Percentiles rank a stretch among this genome's conserved stretches.
phyloP scores from a whole-genome alignment of 2,113 vertebrate species.

The Calypte anna region DNA sequence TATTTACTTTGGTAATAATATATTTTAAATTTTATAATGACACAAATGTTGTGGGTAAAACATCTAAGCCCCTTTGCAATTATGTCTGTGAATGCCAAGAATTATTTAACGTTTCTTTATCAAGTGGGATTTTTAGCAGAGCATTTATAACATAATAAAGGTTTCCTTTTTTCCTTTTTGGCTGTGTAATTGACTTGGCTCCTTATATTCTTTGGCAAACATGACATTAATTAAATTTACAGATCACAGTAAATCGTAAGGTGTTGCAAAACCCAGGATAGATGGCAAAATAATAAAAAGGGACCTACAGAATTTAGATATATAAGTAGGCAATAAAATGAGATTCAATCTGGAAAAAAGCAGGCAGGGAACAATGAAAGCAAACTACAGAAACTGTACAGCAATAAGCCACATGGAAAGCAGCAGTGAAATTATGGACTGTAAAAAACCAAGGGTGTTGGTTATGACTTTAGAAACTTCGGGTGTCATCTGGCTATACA shows the following conservation, averaged over 20 bases:
- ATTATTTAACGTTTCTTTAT: neutral
- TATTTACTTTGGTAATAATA: neutral
- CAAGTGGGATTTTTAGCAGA: neutral
- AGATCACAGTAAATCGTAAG: constrained; percentile 50
- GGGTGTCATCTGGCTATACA: neutral
- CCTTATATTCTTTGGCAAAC: constrained; percentile 42
- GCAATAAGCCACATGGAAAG: neutral
- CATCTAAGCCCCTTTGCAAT: neutral
- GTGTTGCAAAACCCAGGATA: constrained; percentile 37
- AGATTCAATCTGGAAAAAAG: constrained; percentile 17
- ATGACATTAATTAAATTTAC: constrained; percentile 55
- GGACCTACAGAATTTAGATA: constrained; percentile 38
- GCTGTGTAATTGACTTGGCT: constrained; percentile 40
- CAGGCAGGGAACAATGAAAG: constrained; percentile 19
- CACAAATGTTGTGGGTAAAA: neutral
- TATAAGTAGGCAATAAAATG: constrained; percentile 41
- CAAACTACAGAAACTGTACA: neutral
- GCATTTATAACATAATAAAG: constrained; percentile 36
- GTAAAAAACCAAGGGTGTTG: neutral
- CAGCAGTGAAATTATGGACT: constrained; percentile 11
- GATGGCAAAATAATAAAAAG: constrained; percentile 54
- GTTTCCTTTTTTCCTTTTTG: neutral
- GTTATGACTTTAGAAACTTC: neutral
- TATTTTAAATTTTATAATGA: neutral
- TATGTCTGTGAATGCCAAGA: neutral